Base-by-base conservation (phyloP, 2,797 vertebrate genomes). In the Eleutherodactylus coqui region DNA sequence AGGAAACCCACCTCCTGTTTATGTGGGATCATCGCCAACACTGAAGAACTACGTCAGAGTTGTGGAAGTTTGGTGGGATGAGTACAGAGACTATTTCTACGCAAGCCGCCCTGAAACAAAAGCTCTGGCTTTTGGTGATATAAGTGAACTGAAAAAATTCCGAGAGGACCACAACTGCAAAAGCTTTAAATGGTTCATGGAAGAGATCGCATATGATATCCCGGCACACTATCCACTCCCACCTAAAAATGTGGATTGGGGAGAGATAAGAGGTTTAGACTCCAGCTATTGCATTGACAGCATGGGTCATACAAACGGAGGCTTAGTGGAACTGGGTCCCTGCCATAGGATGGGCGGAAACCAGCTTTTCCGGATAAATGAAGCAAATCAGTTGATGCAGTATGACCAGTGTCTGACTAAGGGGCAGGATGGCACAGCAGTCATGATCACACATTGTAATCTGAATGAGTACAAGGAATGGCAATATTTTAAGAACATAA, bases 41-140 rank as follows among this genome's bases (percentile, higher is more conserved):
- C 91, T 99, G n/a, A 99, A 99, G 98, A 99, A 99, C 92, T 99
- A 99, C 2, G 96, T 99, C n/a, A 95, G 98, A 88, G 98, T 99
- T 86, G 97, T 99, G 38, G 98, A 99, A 88, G 98, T 99, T 5
- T 99, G 98, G 98, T 99, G 98, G 98, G 98, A 99, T 2, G 97
- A 99, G 5, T 99, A 98, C 88, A 98, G 96, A 92, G 98, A 99
- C 89, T 99, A 97, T 85, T 99, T 99, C 90, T 99, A 99, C 0
- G 98, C 98, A 88, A 99, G 97, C 88, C 97, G 98, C 17, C 98
- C 98, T 0, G 98, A 99, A 90, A 98, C 98, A 0, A 96, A 96
- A 85, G 96, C 96, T 0, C 91, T 99, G 0, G 96, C 97, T 27
- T 98, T 97, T 0, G 98, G 98, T 75, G 98, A 99, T 89, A 96